Percentiles rank a stretch among this genome's conserved stretches.
phyloP scores from a whole-genome alignment of 2,888 invertebrate species.

The Galerucella calmariensis region DNA sequence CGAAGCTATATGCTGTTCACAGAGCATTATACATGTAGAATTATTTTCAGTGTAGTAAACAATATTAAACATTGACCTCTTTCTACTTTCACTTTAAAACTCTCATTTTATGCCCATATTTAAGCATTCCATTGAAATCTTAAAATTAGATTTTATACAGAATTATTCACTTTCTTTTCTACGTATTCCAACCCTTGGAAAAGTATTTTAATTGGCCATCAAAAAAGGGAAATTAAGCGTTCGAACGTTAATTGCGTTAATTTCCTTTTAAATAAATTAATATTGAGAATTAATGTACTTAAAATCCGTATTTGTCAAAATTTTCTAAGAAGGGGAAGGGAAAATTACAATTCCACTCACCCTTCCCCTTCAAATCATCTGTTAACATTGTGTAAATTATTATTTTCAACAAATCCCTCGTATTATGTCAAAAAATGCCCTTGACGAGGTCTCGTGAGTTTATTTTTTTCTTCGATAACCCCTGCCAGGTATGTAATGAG shows the following conservation, averaged over 20 bases:
- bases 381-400: no score
- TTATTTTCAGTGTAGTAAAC: not conserved
- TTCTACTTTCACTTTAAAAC: not conserved
- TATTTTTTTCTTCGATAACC: constrained; percentile 14
- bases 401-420: not conserved
- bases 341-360: no score
- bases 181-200: not conserved
- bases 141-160: constrained; percentile 4
- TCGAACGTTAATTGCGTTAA: not conserved
- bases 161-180: constrained; percentile 16
- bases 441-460: constrained; percentile 1
- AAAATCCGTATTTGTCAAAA: not conserved
- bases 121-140: not conserved
- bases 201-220: not conserved
- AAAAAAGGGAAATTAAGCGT: constrained; percentile 10
- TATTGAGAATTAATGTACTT: not conserved
- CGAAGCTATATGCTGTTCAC: no score
- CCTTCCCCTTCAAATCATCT: no score
- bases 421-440: constrained; percentile 9
- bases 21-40: not conserved
- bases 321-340: no score
- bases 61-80: not conserved
- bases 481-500: constrained; percentile 12
- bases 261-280: constrained; percentile 13
- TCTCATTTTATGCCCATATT: not conserved